Evolutionary conservation across 2,888 invertebrate genomes (phyloP).

Genomic region (Crocallis elinguaria): DNA sequence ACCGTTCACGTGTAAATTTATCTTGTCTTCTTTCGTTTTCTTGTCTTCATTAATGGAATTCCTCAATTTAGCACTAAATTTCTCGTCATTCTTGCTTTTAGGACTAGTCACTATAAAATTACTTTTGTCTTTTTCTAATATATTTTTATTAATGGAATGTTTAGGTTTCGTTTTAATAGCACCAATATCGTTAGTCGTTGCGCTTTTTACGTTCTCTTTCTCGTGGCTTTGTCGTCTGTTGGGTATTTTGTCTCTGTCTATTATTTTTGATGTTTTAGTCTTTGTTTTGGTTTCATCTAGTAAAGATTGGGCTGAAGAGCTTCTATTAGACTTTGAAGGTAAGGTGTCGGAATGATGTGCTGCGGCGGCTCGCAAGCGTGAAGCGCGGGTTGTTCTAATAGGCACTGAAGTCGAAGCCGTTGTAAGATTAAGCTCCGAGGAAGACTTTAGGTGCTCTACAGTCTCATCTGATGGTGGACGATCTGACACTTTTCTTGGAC

Average conservation of each 20-base stretch:
- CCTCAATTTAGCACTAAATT: constrained; percentile 55
- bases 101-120: constrained; percentile 73
- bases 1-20: constrained; percentile 56
- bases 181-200: constrained; percentile 72
- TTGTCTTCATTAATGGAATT: constrained; percentile 56
- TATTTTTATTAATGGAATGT: constrained; percentile 77
- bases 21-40: constrained; percentile 48
- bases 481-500: constrained; percentile 57
- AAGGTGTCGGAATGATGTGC: constrained; percentile 66
- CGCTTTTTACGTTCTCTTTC: constrained; percentile 70
- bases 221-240: constrained; percentile 67
- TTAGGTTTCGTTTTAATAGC: constrained; percentile 81
- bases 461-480: constrained; percentile 65
- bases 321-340: constrained; percentile 67
- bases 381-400: constrained; percentile 89
- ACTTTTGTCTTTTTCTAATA: constrained; percentile 80
- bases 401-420: constrained; percentile 76
- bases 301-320: constrained; percentile 74
- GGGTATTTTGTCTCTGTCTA: constrained; percentile 73
- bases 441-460: constrained; percentile 71
- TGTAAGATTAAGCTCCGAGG: constrained; percentile 76
- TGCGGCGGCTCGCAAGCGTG: constrained; percentile 88
- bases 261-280: constrained; percentile 67
- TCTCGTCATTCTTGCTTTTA: constrained; percentile 68
- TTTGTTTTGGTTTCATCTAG: constrained; percentile 70